A percentile compares a stretch with the other conserved stretches of the same genome.
These are phyloP conservation scores for Rhynchophorus ferrugineus DNA, from an alignment of 1,140 invertebrate genomes.

Conservation along the genomic window DNA sequence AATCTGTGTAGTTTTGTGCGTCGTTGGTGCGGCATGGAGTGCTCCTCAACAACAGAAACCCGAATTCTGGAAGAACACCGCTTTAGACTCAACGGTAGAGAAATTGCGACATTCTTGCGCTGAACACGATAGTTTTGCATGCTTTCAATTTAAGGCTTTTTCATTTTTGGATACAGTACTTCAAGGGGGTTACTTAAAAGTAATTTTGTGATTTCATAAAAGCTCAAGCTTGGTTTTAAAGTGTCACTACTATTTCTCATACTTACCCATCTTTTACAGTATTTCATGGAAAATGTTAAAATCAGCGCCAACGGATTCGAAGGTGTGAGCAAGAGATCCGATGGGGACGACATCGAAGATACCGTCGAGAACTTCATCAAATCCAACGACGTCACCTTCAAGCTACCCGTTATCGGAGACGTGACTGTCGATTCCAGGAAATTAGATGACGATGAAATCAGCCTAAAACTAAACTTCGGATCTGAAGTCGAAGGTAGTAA, in stretches of 20 bases:
- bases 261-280: constrained; percentile 15
- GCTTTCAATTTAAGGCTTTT: constrained; percentile 75
- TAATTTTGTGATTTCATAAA: constrained; percentile 9
- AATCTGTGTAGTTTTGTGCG: constrained; percentile 6
- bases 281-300: constrained; percentile 64
- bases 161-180: constrained; percentile 68
- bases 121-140: constrained; percentile 63
- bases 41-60: constrained; percentile 40
- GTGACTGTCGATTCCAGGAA: constrained; percentile 69
- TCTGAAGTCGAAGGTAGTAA: constrained; percentile 40
- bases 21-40: constrained; percentile 6
- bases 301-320: constrained; percentile 60
- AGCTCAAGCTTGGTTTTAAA: no score
- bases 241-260: no score
- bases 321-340: constrained; percentile 51
- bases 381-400: constrained; percentile 69
- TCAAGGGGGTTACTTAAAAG: constrained; percentile 67
- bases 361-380: constrained; percentile 60
- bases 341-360: constrained; percentile 55
- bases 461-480: constrained; percentile 63
- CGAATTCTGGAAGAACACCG: constrained; percentile 59
- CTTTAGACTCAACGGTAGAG: constrained; percentile 62
- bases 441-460: constrained; percentile 64
- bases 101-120: constrained; percentile 65
- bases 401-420: constrained; percentile 57